These are phyloP conservation scores for Nasonia vitripennis DNA, from an alignment of 1,140 invertebrate species.

Conservation along the genomic window DNA sequence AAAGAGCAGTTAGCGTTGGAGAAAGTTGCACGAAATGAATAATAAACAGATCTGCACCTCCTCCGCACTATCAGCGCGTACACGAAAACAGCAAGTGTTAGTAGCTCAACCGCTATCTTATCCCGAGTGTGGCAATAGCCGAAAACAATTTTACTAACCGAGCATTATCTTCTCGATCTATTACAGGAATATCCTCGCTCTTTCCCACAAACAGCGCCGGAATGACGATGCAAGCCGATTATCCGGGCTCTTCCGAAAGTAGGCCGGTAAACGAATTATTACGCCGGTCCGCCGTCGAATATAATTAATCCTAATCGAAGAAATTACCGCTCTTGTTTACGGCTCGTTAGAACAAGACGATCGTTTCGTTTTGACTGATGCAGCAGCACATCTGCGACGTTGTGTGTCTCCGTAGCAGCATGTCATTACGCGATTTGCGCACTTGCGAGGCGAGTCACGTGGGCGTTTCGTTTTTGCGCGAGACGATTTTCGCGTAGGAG, in stretches of 20 bases:
- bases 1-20: background rate
- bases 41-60: background rate
- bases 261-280: conserved; percentile 59
- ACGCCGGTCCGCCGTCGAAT: conserved; percentile 57
- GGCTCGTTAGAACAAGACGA: background rate
- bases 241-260: background rate
- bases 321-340: conserved; percentile 38
- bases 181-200: background rate
- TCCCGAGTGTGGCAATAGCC: no score
- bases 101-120: no score
- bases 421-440: conserved; percentile 26
- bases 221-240: no score
- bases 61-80: background rate
- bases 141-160: conserved; percentile 1
- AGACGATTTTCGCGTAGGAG: background rate
- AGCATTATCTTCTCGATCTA: background rate
- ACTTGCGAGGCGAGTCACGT: background rate
- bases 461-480: background rate
- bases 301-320: conserved; percentile 60
- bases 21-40: background rate
- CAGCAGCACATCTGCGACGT: no score
- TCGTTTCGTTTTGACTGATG: background rate
- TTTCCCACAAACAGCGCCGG: background rate
- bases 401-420: background rate
- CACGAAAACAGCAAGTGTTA: background rate